Evolutionary conservation across 2,797 vertebrate genomes (phyloP).

Genomic region (Acrossocheilus wenchowensis): DNA sequence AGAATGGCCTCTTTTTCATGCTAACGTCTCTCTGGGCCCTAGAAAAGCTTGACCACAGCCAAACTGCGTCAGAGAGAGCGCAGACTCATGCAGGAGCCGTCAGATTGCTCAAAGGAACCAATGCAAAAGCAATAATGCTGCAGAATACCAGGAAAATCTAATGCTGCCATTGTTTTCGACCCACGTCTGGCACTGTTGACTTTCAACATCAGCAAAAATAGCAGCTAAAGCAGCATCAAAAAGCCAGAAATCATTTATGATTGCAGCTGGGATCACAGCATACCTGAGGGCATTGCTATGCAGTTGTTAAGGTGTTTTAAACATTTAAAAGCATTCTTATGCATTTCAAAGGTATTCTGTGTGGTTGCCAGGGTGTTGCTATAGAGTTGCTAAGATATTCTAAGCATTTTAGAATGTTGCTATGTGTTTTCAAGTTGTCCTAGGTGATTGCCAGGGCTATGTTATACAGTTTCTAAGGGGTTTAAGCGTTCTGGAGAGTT

Average conservation of each 20-base stretch:
- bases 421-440: neutral
- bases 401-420: neutral
- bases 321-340: neutral
- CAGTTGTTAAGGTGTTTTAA: neutral
- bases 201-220: neutral
- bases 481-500: too few relatives aligned
- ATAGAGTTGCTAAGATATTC: neutral
- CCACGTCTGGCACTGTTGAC: neutral
- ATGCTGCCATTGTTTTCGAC: neutral
- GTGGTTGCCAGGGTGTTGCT: neutral
- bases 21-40: constrained; percentile 22
- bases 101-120: neutral
- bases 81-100: neutral
- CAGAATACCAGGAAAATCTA: neutral
- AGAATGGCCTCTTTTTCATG: constrained; percentile 43
- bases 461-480: neutral
- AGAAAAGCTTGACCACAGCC: constrained; percentile 28
- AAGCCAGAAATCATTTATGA: neutral
- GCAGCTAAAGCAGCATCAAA: neutral
- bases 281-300: neutral
- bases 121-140: neutral
- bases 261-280: neutral
- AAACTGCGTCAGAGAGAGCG: constrained; percentile 35
- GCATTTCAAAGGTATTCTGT: neutral
- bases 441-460: neutral